phyloP scores from a whole-genome alignment of 2,888 invertebrate species.

The Clanis bilineata region DNA sequence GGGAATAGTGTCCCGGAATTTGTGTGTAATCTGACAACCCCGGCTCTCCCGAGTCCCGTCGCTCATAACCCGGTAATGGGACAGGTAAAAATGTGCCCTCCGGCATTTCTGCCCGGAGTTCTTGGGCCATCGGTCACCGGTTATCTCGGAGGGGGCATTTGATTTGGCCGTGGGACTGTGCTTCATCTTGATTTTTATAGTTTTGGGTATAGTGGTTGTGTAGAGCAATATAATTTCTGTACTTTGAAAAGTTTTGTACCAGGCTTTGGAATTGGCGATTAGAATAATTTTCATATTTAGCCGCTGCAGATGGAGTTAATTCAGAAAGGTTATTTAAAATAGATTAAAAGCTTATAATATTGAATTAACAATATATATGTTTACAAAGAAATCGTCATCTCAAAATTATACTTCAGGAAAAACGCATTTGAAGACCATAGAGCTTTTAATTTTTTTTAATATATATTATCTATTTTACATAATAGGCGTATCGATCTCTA shows the following conservation, averaged over 20 bases:
- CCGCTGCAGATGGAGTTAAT: too few relatives aligned
- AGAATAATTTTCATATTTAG: too few relatives aligned
- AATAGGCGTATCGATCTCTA: too few relatives aligned
- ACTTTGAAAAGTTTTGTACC: background rate
- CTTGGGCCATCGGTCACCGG: slow-evolving; percentile 13
- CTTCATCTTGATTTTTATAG: slow-evolving; percentile 1
- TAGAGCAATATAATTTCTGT: background rate
- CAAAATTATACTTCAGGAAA: too few relatives aligned
- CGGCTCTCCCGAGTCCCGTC: slow-evolving; percentile 26
- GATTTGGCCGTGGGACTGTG: background rate
- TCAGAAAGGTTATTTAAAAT: too few relatives aligned
- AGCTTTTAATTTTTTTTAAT: too few relatives aligned
- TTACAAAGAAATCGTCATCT: too few relatives aligned
- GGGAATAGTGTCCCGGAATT: background rate
- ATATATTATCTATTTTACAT: too few relatives aligned
- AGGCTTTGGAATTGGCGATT: background rate
- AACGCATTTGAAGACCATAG: too few relatives aligned
- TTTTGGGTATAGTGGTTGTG: background rate
- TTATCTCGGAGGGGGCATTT: slow-evolving; percentile 6
- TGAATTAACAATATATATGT: too few relatives aligned
- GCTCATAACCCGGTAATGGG: slow-evolving; percentile 32
- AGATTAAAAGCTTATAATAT: too few relatives aligned
- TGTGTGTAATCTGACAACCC: slow-evolving; percentile 12
- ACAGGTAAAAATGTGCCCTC: slow-evolving; percentile 29
- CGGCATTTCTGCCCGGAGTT: slow-evolving; percentile 8